phyloP scores from a whole-genome alignment of 2,113 vertebrate species.

The Phodopus roborovskii region DNA sequence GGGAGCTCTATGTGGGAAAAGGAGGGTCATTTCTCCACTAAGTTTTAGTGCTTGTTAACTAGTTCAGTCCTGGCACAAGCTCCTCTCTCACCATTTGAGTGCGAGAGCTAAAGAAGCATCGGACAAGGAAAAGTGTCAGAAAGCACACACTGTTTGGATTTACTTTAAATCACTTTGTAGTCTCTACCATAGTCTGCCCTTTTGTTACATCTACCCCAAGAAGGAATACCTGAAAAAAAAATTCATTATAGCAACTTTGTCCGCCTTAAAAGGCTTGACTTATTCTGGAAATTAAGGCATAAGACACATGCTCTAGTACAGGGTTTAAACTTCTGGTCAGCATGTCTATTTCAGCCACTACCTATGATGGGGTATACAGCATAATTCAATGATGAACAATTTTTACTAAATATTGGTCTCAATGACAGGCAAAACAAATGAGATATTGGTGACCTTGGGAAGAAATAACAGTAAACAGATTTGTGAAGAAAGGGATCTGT shows the following conservation, averaged over 20 bases:
- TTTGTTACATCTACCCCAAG: neutral
- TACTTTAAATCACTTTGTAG: neutral
- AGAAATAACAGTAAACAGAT: neutral
- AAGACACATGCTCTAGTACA: neutral
- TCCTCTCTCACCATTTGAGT: neutral
- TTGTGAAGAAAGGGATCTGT: neutral
- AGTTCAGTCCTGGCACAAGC: neutral
- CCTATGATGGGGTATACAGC: neutral
- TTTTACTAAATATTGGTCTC: neutral
- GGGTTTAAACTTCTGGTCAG: neutral
- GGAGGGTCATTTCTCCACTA: neutral
- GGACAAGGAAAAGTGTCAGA: neutral
- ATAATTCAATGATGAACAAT: neutral
- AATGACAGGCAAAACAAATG: neutral
- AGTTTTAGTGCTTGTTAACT: neutral
- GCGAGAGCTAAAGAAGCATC: neutral
- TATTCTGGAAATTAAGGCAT: neutral
- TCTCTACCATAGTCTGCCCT: accelerated
- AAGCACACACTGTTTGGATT: neutral
- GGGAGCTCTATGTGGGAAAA: neutral
- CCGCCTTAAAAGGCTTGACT: neutral
- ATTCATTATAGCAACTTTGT: neutral
- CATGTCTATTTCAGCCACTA: neutral
- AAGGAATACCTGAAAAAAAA: neutral
- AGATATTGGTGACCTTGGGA: neutral